Conservation (phyloP, 1,140 invertebrate genomes). For the Doryteuthis pealeii region DNA sequence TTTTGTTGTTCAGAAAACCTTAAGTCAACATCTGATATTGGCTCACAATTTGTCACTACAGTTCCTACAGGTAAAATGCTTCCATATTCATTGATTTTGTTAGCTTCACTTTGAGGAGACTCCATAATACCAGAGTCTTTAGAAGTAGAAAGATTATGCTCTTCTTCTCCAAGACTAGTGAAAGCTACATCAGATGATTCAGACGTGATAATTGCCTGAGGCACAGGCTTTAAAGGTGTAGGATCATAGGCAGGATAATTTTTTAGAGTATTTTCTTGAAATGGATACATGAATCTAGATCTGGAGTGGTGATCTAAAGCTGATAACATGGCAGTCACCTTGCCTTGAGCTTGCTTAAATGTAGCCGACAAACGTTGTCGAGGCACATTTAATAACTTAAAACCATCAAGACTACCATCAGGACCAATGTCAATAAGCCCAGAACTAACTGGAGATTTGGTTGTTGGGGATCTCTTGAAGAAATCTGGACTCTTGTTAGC, state of each 20-base stretch:
- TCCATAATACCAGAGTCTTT: slow-evolving; percentile 26
- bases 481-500: slow-evolving; percentile 1
- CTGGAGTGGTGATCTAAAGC: slow-evolving; percentile 16
- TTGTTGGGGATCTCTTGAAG: slow-evolving; percentile 3
- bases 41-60: background rate
- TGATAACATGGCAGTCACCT: slow-evolving; percentile 13
- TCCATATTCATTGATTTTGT: slow-evolving; percentile 16
- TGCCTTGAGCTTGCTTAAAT: slow-evolving; percentile 22
- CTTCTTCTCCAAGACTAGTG: slow-evolving; percentile 3
- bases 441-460: background rate
- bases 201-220: background rate
- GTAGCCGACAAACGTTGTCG: slow-evolving; percentile 16
- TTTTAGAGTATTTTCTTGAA: background rate
- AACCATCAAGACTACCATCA: background rate
- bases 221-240: background rate
- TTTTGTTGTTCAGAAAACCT: slow-evolving; percentile 53
- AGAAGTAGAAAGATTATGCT: slow-evolving; percentile 14
- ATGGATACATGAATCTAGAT: background rate
- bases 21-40: slow-evolving; percentile 23
- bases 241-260: background rate
- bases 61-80: background rate
- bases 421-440: background rate
- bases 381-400: slow-evolving; percentile 3
- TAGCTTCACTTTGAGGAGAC: slow-evolving; percentile 16
- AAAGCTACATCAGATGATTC: slow-evolving; percentile 3